Conservation (phyloP, 2,888 invertebrate species). For the Polylopha cassiicola region DNA sequence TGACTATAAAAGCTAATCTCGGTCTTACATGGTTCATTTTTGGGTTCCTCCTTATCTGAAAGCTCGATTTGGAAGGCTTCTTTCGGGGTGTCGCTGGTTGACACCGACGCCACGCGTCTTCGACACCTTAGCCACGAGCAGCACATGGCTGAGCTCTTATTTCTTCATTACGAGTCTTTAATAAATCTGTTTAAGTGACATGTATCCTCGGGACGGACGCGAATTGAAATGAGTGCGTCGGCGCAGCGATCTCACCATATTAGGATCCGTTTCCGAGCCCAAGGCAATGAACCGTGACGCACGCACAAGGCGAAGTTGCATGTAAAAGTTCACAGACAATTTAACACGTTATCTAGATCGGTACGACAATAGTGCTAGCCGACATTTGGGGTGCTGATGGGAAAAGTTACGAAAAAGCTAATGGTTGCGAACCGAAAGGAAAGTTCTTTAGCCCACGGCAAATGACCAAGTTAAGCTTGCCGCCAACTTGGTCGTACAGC, state of each 20-base stretch:
- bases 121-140: slow-evolving; percentile 69
- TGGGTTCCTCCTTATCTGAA: too few relatives aligned
- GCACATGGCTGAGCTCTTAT: slow-evolving; percentile 54
- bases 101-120: slow-evolving; percentile 56
- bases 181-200: slow-evolving; percentile 30
- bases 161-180: slow-evolving; percentile 32
- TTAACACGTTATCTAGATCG: slow-evolving; percentile 24
- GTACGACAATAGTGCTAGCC: slow-evolving; percentile 6
- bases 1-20: too few relatives aligned
- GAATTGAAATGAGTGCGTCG: slow-evolving; percentile 65
- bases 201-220: slow-evolving; percentile 50
- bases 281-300: slow-evolving; percentile 75
- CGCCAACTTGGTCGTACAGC: too few relatives aligned
- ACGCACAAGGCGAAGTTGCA: slow-evolving; percentile 41
- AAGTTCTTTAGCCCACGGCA: slow-evolving; percentile 10
- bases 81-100: slow-evolving; percentile 40
- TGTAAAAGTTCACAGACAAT: slow-evolving; percentile 20
- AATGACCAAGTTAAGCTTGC: slow-evolving; percentile 1
- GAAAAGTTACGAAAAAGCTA: slow-evolving; percentile 2
- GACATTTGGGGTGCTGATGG: slow-evolving; percentile 1
- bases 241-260: slow-evolving; percentile 71
- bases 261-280: slow-evolving; percentile 70
- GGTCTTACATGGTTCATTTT: too few relatives aligned
- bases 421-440: not conserved
- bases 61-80: too few relatives aligned